These are phyloP conservation scores for Heliconius cydno DNA, from an alignment of 2,888 invertebrate genomes.

Conservation along the genomic window DNA sequence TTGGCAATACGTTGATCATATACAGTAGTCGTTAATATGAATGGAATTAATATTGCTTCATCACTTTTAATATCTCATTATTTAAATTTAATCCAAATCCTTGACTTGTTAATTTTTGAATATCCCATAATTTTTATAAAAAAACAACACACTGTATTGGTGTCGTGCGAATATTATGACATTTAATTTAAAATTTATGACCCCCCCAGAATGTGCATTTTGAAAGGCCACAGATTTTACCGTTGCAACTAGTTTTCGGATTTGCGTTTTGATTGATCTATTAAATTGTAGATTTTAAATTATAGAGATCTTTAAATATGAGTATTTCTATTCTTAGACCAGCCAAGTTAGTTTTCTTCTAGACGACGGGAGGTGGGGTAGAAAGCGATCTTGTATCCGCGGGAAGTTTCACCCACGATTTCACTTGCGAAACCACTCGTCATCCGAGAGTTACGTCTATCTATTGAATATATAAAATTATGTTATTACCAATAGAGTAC, in stretches of 20 bases:
- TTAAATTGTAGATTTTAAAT: neutral
- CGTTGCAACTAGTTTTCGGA: slow-evolving; percentile 34
- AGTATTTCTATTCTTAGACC: slow-evolving; percentile 45
- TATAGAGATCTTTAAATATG: neutral
- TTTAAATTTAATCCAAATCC: slow-evolving; percentile 29
- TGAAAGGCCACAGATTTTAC: slow-evolving; percentile 30
- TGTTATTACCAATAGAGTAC: slow-evolving; percentile 26
- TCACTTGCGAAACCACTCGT: slow-evolving; percentile 64
- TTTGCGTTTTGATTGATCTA: slow-evolving; percentile 24
- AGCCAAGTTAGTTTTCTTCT: slow-evolving; percentile 69
- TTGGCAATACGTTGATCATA: neutral
- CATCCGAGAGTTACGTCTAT: slow-evolving; percentile 58
- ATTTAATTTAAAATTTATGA: slow-evolving; percentile 30
- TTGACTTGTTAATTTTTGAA: slow-evolving; percentile 27
- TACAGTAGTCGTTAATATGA: neutral
- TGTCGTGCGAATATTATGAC: slow-evolving; percentile 34
- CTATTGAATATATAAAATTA: slow-evolving; percentile 48
- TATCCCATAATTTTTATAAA: slow-evolving; percentile 11
- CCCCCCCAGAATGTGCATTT: slow-evolving; percentile 18
- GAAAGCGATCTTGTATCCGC: slow-evolving; percentile 78
- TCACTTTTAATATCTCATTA: slow-evolving; percentile 13
- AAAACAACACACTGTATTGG: slow-evolving; percentile 5
- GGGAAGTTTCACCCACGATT: slow-evolving; percentile 79
- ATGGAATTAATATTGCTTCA: neutral
- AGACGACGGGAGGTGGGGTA: slow-evolving; percentile 71